Conservation (phyloP, 2,113 vertebrate genomes). For the human (Homo sapiens) region GRCh38 chr12:113129001-113129500, state of each 20-base stretch:
- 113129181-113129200: background rate
- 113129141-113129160: background rate
- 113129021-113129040: background rate
- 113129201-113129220: background rate
- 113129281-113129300: background rate
- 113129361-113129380: background rate
- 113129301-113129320: background rate
- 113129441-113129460: background rate
- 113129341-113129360: background rate
- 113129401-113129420: background rate
- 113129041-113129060: background rate
- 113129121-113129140: too few relatives aligned
- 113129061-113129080: background rate
- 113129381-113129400: background rate
- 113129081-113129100: background rate
- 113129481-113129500: too few relatives aligned
- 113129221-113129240: background rate
- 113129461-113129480: too few relatives aligned
- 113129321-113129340: constrained; percentile 23
- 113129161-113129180: background rate
- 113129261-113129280: background rate
- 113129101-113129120: background rate
- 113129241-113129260: background rate
- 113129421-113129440: too few relatives aligned
- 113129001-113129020: background rate